Evolutionary conservation across 2,797 vertebrate species (phyloP).

Genomic region (Coendou prehensilis): DNA sequence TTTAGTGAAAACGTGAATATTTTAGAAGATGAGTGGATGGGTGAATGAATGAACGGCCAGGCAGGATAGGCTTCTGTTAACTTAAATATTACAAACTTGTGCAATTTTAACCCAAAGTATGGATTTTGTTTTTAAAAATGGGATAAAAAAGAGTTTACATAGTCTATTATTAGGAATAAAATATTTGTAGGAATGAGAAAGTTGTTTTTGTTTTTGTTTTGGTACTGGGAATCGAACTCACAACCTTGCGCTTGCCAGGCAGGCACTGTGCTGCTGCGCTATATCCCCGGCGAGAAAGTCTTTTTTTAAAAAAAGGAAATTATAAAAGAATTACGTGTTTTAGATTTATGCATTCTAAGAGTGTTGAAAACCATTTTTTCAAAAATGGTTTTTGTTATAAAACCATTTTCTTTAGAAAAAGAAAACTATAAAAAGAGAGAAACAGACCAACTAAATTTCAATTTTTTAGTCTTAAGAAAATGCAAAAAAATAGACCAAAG

Average conservation of each 20-base stretch:
- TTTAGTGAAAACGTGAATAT: background rate
- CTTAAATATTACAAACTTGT: background rate
- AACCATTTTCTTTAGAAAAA: constrained; percentile 1
- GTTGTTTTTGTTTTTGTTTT: too few species aligned
- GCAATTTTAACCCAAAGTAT: constrained; percentile 41
- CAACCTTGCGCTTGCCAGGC: too few species aligned
- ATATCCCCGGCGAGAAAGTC: background rate
- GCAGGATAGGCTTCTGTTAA: background rate
- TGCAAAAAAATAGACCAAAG: constrained; percentile 60
- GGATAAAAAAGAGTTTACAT: constrained; percentile 42
- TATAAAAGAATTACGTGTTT: constrained; percentile 63
- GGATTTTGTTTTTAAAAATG: constrained; percentile 62
- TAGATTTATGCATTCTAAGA: constrained; percentile 58
- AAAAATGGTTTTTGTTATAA: background rate
- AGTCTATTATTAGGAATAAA: constrained; percentile 6
- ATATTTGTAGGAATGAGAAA: background rate
- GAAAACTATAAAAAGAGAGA: constrained; percentile 59
- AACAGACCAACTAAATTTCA: constrained; percentile 60
- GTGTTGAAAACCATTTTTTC: constrained; percentile 61
- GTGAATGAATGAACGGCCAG: too few species aligned
- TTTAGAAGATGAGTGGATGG: background rate
- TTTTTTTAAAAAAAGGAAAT: constrained; percentile 16
- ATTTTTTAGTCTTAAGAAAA: constrained; percentile 53
- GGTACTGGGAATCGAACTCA: too few species aligned
- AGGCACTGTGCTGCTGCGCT: too few species aligned